These are phyloP conservation scores for Drosophila suboccidentalis DNA, from an alignment of 2,888 invertebrate genomes.

Conservation along the genomic window DNA sequence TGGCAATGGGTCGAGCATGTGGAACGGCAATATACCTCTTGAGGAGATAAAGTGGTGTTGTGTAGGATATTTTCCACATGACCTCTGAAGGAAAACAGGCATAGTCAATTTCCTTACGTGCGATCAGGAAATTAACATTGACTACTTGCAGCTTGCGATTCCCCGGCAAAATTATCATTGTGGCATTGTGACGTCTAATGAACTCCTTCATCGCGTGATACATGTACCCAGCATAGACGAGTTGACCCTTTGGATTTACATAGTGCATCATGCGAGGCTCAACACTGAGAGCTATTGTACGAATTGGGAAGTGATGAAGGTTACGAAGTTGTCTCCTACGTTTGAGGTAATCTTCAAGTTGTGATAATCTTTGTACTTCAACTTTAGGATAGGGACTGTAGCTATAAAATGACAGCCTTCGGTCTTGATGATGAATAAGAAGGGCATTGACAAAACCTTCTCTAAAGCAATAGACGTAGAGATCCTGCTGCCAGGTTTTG, in stretches of 20 bases:
- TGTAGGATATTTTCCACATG: not conserved
- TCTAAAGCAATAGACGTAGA: constrained; percentile 48
- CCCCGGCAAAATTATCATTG: not conserved
- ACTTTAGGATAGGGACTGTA: constrained; percentile 58
- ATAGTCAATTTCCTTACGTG: constrained; percentile 11
- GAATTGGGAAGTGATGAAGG: constrained; percentile 33
- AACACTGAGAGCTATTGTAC: constrained; percentile 5
- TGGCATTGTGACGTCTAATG: constrained; percentile 53
- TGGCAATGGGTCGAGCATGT: constrained; percentile 52
- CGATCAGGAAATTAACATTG: not conserved
- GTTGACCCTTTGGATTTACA: constrained; percentile 28
- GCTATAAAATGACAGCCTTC: constrained; percentile 27
- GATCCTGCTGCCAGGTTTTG: constrained; percentile 18
- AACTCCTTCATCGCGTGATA: constrained; percentile 49
- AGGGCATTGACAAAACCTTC: constrained; percentile 56
- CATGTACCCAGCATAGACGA: constrained; percentile 56
- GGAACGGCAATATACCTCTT: constrained; percentile 48
- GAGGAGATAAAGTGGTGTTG: constrained; percentile 5
- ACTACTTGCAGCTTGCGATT: not conserved
- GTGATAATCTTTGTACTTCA: constrained; percentile 2
- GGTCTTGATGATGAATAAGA: constrained; percentile 30
- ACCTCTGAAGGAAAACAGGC: constrained; percentile 5
- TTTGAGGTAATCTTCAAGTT: constrained; percentile 45
- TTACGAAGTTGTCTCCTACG: constrained; percentile 22
- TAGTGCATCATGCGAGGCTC: constrained; percentile 51